Conservation (phyloP, 2,888 invertebrate genomes). For the Nomada ruficornis region DNA sequence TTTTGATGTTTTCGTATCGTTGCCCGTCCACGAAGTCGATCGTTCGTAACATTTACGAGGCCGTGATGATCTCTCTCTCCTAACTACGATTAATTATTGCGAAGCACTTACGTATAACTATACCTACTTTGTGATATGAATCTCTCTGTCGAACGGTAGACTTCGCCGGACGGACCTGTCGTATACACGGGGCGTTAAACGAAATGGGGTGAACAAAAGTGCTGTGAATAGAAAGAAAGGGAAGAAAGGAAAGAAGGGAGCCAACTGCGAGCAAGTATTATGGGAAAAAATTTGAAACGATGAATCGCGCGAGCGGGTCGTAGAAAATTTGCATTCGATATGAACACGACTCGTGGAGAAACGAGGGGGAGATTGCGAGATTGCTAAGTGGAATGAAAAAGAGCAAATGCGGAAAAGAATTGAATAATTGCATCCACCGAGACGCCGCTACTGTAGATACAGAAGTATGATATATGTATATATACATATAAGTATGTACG, state of each 20-base stretch:
- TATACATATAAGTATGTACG: constrained; percentile 4
- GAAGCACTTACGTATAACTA: constrained; percentile 52
- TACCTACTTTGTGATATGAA: constrained; percentile 72
- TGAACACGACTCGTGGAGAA: neutral
- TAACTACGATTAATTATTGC: constrained; percentile 48
- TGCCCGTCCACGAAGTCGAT: constrained; percentile 43
- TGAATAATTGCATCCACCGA: constrained; percentile 9
- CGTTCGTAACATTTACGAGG: constrained; percentile 58
- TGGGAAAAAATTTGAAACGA: neutral
- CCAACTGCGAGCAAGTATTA: constrained; percentile 1
- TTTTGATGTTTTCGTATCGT: constrained; percentile 60
- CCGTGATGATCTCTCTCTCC: constrained; percentile 60
- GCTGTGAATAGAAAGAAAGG: constrained; percentile 71
- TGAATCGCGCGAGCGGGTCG: constrained; percentile 23
- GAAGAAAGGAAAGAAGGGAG: neutral
- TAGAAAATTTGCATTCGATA: constrained; percentile 45
- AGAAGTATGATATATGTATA: constrained; percentile 30
- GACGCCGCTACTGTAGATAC: constrained; percentile 55
- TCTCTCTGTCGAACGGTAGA: constrained; percentile 64
- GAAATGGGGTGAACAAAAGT: constrained; percentile 55
- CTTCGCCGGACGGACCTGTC: constrained; percentile 36
- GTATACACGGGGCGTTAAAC: constrained; percentile 16
- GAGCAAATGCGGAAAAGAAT: neutral
- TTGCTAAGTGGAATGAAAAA: neutral
- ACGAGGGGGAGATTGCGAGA: neutral